A percentile compares a stretch with the other conserved stretches of the same genome.
Evolutionary conservation across 1,140 invertebrate genomes (phyloP).

Genomic region (Danaus plexippus): DNA sequence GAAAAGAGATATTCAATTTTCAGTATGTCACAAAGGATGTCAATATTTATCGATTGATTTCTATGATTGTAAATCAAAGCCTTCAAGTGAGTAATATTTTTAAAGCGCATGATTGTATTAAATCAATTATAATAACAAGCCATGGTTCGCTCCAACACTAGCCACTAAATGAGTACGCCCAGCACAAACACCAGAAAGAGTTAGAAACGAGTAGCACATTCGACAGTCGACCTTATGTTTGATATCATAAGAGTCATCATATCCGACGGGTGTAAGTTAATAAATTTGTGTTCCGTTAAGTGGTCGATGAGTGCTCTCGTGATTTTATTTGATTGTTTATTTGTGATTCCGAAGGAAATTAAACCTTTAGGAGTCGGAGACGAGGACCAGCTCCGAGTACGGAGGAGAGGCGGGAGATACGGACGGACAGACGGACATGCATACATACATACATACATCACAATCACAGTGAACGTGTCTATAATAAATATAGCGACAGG

Average conservation of each 20-base stretch:
- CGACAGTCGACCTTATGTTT: slow-evolving; percentile 22
- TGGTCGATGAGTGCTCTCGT: slow-evolving; percentile 54
- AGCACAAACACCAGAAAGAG: slow-evolving; percentile 20
- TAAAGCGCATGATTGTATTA: neutral
- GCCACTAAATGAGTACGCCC: slow-evolving; percentile 28
- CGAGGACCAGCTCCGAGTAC: too few relatives aligned
- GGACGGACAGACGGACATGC: too few relatives aligned
- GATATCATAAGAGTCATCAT: slow-evolving; percentile 16
- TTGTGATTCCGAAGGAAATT: slow-evolving; percentile 54
- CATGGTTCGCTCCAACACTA: slow-evolving; percentile 30
- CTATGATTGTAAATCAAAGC: too few relatives aligned
- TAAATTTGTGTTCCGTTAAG: slow-evolving; percentile 33
- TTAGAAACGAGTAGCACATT: neutral
- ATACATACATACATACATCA: too few relatives aligned
- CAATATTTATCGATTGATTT: too few relatives aligned
- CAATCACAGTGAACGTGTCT: too few relatives aligned
- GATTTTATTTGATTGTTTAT: slow-evolving; percentile 67
- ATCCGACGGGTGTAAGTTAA: neutral
- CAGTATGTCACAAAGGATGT: too few relatives aligned
- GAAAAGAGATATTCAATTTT: too few relatives aligned
- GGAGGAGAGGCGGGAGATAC: too few relatives aligned
- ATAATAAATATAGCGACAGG: slow-evolving; percentile 12
- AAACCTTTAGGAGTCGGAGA: slow-evolving; percentile 24
- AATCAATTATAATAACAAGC: slow-evolving; percentile 25
- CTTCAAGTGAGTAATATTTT: too few relatives aligned